These are phyloP conservation scores for Drosophila diplacantha DNA, from an alignment of 2,888 invertebrate genomes.

Conservation along the genomic window DNA sequence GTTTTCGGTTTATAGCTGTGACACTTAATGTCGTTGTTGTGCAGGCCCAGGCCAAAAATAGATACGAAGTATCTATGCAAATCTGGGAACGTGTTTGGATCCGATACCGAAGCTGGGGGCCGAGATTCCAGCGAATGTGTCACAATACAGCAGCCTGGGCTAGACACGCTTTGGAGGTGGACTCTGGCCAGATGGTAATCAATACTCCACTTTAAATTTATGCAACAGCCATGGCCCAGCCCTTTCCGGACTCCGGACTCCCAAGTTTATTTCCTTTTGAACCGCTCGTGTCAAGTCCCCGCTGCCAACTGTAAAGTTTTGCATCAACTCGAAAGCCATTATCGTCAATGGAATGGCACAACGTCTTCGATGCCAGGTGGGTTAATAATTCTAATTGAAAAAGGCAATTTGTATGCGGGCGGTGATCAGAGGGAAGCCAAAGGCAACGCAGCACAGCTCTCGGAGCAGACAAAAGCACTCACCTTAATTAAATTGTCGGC, in stretches of 20 bases:
- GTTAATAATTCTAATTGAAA: slow-evolving; percentile 69
- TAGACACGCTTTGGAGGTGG: neutral
- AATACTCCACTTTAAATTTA: slow-evolving; percentile 12
- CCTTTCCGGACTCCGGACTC: slow-evolving; percentile 13
- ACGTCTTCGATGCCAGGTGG: slow-evolving; percentile 41
- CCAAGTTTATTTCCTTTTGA: slow-evolving; percentile 13
- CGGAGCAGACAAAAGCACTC: slow-evolving; percentile 65
- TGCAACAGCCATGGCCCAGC: slow-evolving; percentile 11
- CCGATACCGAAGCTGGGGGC: slow-evolving; percentile 7
- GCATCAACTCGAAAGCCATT: slow-evolving; percentile 50
- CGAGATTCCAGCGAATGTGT: slow-evolving; percentile 14
- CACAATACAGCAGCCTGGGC: neutral
- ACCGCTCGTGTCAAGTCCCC: slow-evolving; percentile 40
- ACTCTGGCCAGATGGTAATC: slow-evolving; percentile 15
- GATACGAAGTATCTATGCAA: slow-evolving; percentile 45
- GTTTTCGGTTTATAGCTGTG: slow-evolving; percentile 2
- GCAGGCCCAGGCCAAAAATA: slow-evolving; percentile 16
- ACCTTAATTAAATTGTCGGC: slow-evolving; percentile 66
- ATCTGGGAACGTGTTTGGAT: slow-evolving; percentile 37
- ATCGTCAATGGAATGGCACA: slow-evolving; percentile 33
- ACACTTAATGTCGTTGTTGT: slow-evolving; percentile 27
- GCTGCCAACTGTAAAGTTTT: slow-evolving; percentile 51
- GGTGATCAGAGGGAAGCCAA: slow-evolving; percentile 16
- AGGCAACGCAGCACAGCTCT: slow-evolving; percentile 8
- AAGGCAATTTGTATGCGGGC: slow-evolving; percentile 68